Evolutionary conservation across 2,113 vertebrate species (phyloP).

Genomic region (Danionella cerebrum): DNA sequence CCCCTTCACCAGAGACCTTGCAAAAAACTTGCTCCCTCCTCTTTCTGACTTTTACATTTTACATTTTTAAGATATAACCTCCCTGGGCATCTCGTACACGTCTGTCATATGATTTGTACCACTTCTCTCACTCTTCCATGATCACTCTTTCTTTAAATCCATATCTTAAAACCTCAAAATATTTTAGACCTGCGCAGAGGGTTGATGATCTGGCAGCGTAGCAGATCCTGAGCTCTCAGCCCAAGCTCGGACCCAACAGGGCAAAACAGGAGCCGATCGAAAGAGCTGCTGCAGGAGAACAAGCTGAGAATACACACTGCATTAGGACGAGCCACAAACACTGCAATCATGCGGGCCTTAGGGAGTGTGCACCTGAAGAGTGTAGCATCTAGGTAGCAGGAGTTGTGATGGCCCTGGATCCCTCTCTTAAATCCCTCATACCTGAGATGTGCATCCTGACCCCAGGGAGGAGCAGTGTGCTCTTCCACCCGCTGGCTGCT

Average conservation of each 20-base stretch:
- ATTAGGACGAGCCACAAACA: too few species aligned
- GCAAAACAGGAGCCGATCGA: conserved; percentile 69
- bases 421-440: conserved; percentile 73
- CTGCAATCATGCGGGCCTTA: too few species aligned
- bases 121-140: too few species aligned
- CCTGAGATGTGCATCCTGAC: conserved; percentile 50
- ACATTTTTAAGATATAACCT: too few species aligned
- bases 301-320: conserved; percentile 56
- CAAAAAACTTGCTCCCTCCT: too few species aligned
- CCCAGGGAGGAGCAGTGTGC: conserved; percentile 58
- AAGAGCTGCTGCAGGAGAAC: conserved; percentile 74
- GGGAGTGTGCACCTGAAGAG: conserved; percentile 55
- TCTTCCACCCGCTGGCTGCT: conserved; percentile 70
- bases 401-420: conserved; percentile 79
- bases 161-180: neutral
- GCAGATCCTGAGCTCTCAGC: conserved; percentile 65
- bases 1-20: too few species aligned
- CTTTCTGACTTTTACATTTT: too few species aligned
- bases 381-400: conserved; percentile 76
- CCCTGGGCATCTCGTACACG: too few species aligned
- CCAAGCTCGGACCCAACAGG: conserved; percentile 47
- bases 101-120: too few species aligned
- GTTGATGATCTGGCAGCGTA: conserved; percentile 76
- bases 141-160: too few species aligned
- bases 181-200: conserved; percentile 64